Evolutionary conservation across 2,113 vertebrate species (phyloP).

Genomic region (Anguilla japonica): DNA sequence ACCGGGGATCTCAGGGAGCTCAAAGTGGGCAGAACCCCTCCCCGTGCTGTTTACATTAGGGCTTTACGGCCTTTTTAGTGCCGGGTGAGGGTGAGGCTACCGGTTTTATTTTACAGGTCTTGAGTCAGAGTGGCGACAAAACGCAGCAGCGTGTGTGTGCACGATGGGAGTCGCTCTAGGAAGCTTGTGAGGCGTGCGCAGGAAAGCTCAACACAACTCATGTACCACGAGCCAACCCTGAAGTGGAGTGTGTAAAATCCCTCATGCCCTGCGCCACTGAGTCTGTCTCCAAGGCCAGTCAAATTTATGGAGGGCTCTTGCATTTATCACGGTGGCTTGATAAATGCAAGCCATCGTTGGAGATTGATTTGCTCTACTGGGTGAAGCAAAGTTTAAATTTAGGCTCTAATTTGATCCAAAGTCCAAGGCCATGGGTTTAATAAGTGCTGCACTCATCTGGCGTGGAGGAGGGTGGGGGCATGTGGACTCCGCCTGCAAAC

Average conservation of each 20-base stretch:
- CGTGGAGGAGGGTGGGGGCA: not conserved
- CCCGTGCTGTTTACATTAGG: slow-evolving; percentile 23
- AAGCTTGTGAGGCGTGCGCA: not conserved
- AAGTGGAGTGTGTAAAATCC: not conserved
- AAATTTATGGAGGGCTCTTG: not conserved
- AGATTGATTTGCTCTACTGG: not conserved
- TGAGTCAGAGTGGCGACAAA: slow-evolving; percentile 17
- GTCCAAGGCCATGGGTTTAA: not conserved
- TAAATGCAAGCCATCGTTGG: not conserved
- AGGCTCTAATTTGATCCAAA: not conserved
- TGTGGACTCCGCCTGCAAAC: not conserved
- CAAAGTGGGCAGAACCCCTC: not conserved
- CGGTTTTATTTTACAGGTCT: slow-evolving; percentile 20
- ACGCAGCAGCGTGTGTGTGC: not conserved
- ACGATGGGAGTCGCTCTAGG: not conserved
- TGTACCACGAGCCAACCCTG: not conserved
- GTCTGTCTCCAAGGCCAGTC: not conserved
- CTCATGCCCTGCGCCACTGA: not conserved
- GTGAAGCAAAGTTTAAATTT: not conserved
- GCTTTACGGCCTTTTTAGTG: slow-evolving; percentile 26
- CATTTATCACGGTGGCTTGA: not conserved
- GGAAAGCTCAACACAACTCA: not conserved
- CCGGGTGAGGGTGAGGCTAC: slow-evolving; percentile 17
- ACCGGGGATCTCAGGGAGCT: not conserved
- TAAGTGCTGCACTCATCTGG: not conserved